Evolutionary conservation across 2,113 vertebrate species (phyloP), one percentile per base, ranked within the genome.

Genomic region (Trogon surrucura): DNA sequence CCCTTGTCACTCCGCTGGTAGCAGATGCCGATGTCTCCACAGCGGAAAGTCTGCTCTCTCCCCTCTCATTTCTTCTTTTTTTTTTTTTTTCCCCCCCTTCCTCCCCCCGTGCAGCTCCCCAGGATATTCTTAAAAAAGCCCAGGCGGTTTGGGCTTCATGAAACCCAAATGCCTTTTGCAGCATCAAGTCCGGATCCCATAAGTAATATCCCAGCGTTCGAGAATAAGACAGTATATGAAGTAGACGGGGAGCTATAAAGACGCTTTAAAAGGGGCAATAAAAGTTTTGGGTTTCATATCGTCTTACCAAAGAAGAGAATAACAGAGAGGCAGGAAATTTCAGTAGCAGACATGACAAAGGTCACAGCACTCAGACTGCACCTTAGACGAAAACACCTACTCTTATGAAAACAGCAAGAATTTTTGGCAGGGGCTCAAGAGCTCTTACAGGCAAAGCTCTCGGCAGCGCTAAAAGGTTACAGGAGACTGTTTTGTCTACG

Each of bases 271-370:
- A 98, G 98, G 97, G 94, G 98, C 98, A 98, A 98, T 98, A 98
- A 98, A 98, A 97, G 98, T 98, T 97, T 98, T 98, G 97, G 97
- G 98, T 98, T 98, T 98, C 98, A 98, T 97, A 97, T 98, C 96
- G 22, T 96, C 98, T 98, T 97, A 94, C 97, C 77, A 89, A 95
- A 97, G 97, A 98, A 88, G 97, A 97, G 97, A 98, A 97, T 96
- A 98, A 96, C 98, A 98, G 97, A 98, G 96, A 96, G 87, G 98
- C 98, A 97, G 98, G 98, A 98, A 98, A 97, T 98, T 96, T 98
- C 98, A 97, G 98, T 97, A 98, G 97, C 98, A 97, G 98, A 98
- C 97, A 77, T 51, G 94, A 97, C 98, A 97, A 97, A 97, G 97
- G 97, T 97, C 95, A 81, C 91, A 87, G 95, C 91, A 45, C 77